These are phyloP conservation scores for Aphidius colemani DNA, from an alignment of 2,888 invertebrate species.

Conservation along the genomic window DNA sequence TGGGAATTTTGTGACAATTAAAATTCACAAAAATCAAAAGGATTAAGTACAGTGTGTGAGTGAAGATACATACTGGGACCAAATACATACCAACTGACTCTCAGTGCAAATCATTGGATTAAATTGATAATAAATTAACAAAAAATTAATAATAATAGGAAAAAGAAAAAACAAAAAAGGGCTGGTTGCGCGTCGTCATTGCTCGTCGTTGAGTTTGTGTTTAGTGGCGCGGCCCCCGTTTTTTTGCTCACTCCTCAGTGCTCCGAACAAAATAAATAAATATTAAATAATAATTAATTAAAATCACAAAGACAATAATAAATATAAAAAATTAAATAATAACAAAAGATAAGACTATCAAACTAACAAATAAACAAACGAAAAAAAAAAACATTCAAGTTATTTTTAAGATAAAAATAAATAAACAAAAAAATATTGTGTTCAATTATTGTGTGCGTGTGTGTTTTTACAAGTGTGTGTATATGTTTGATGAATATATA, in stretches of 20 bases:
- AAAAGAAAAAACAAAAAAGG: slow-evolving; percentile 37
- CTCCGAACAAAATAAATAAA: slow-evolving; percentile 18
- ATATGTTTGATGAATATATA: no score
- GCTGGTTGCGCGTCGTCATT: slow-evolving; percentile 39
- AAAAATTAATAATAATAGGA: slow-evolving; percentile 16
- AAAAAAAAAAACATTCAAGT: neutral
- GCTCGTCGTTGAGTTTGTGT: slow-evolving; percentile 36
- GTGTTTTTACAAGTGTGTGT: neutral
- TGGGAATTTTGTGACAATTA: slow-evolving; percentile 5
- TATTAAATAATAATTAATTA: slow-evolving; percentile 8
- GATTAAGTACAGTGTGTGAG: slow-evolving; percentile 7
- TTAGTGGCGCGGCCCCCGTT: slow-evolving; percentile 27
- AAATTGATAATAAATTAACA: neutral
- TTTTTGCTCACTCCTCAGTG: slow-evolving; percentile 24
- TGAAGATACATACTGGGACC: slow-evolving; percentile 7
- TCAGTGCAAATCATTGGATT: slow-evolving; percentile 1
- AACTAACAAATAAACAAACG: no score
- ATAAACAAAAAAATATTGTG: slow-evolving; percentile 1
- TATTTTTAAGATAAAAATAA: slow-evolving; percentile 3
- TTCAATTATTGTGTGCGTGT: slow-evolving; percentile 11
- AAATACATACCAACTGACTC: slow-evolving; percentile 5
- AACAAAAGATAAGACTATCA: neutral
- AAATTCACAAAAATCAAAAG: neutral
- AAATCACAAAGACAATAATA: slow-evolving; percentile 3
- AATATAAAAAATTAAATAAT: neutral